Base-by-base conservation (phyloP, 2,797 vertebrate genomes). In the Sciurus carolinensis region DNA sequence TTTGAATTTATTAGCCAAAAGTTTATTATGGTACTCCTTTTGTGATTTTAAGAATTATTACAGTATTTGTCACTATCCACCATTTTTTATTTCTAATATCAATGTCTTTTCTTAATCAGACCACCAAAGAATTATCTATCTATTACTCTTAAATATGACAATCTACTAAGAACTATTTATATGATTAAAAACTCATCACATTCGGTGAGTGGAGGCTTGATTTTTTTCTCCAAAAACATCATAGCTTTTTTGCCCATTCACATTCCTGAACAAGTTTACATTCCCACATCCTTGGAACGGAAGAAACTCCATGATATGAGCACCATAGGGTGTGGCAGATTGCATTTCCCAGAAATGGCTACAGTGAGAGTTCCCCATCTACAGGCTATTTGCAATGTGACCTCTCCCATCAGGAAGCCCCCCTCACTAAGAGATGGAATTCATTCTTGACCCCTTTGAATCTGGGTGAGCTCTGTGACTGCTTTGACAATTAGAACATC, bases 181-280 rank as follows among this genome's bases (percentile, higher is more conserved):
- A 47, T 76, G 47, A 66, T 95, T 52, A 75, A 80, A 50, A 75
- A 59, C 7, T 92, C 14, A 10, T 90, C 36, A 62, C 57, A 26
- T 54, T 42, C 17, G 9, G 22, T 79, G 44, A 79, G n/a, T 62
- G 57, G 54, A 88, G 26, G 18, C 52, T 71, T 77, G 54, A 67
- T 54, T 72, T 82, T 83, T 66, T 1, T 62, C 13, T 84, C 4
- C 33, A 33, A 18, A 80, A 95, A 50, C 47, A 17, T 85, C 13
- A 66, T 59, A 86, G 18, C 42, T 8, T n/a, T 79, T 90, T 88
- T 85, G 39, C 14, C 33, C 24, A 59, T 57, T 87, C 71, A 86
- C 12, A 66, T 72, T 90, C 13, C n/a, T 79, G 69, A 82, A 71
- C 54, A 66, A 79, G 20, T 47, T 97, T 54, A 75, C 47, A 94